Evolutionary conservation across 1,140 invertebrate genomes (phyloP).

Genomic region (Drosophila nannoptera): DNA sequence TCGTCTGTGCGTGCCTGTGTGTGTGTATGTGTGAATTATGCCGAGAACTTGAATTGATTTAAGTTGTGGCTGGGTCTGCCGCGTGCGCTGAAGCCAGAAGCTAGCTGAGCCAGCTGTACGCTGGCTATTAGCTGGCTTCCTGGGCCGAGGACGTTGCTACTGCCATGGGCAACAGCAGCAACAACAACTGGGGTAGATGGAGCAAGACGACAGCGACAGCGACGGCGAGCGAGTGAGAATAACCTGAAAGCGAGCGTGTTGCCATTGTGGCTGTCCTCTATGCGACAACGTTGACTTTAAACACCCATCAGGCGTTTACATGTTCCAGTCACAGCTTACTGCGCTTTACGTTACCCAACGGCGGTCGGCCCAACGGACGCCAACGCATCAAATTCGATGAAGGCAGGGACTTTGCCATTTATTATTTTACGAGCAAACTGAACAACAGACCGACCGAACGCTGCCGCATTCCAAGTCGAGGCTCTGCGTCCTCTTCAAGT

Average conservation of each 20-base stretch:
- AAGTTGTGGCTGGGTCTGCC: constrained; percentile 33
- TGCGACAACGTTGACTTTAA: constrained; percentile 55
- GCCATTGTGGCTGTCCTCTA: constrained; percentile 20
- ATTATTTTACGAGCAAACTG: constrained; percentile 70
- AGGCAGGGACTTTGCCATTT: constrained; percentile 58
- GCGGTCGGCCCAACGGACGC: constrained; percentile 2
- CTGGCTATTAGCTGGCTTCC: constrained; percentile 58
- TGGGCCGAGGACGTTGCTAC: constrained; percentile 12
- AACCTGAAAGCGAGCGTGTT: not conserved
- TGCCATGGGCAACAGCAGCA: constrained; percentile 38
- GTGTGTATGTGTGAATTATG: no score
- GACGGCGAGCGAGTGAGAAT: not conserved
- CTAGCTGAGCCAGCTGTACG: constrained; percentile 37
- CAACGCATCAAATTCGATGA: constrained; percentile 70
- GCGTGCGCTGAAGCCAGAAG: constrained; percentile 6
- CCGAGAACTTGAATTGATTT: constrained; percentile 68
- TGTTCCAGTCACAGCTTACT: constrained; percentile 56
- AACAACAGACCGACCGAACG: constrained; percentile 21
- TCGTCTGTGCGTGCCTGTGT: no score
- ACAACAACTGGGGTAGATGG: not conserved
- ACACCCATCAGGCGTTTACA: constrained; percentile 47
- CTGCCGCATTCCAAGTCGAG: constrained; percentile 22
- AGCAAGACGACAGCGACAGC: not conserved
- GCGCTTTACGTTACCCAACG: constrained; percentile 52
- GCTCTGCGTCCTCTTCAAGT: constrained; percentile 27